Percentiles rank a stretch among this genome's conserved stretches.
Evolutionary conservation across 2,888 invertebrate species (phyloP).

Genomic region (Pristionchus mayeri): DNA sequence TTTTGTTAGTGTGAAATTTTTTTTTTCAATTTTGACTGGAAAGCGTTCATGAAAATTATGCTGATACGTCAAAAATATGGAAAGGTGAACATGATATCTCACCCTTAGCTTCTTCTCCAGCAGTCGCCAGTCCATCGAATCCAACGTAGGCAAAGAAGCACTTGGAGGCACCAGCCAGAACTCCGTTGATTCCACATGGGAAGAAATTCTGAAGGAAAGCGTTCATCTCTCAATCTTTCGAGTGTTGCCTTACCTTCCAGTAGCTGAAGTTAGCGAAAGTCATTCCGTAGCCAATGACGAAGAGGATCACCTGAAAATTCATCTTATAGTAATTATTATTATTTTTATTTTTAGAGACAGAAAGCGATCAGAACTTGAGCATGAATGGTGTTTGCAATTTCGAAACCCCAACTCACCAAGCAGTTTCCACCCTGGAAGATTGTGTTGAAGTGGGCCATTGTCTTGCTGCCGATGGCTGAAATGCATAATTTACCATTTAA

Average conservation of each 20-base stretch:
- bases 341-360: no score
- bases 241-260: slow-evolving; percentile 50
- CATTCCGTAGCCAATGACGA: slow-evolving; percentile 48
- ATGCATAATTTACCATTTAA: background rate
- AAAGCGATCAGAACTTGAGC: no score
- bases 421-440: slow-evolving; percentile 38
- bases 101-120: slow-evolving; percentile 63
- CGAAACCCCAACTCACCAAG: slow-evolving; percentile 35
- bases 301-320: slow-evolving; percentile 45
- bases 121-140: slow-evolving; percentile 60
- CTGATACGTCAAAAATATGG: no score
- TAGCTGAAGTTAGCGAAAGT: slow-evolving; percentile 51
- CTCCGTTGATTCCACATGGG: slow-evolving; percentile 56
- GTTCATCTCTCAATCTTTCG: no score
- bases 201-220: slow-evolving; percentile 52
- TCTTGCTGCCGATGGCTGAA: slow-evolving; percentile 27
- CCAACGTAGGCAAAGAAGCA: slow-evolving; percentile 64
- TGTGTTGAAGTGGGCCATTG: slow-evolving; percentile 40
- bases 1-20: no score
- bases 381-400: no score
- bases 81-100: no score
- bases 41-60: no score
- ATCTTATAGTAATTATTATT: no score
- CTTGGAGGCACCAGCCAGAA: slow-evolving; percentile 57
- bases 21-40: no score